Evolutionary conservation across 2,113 vertebrate genomes (phyloP).

Genomic region (Proteles cristata): DNA sequence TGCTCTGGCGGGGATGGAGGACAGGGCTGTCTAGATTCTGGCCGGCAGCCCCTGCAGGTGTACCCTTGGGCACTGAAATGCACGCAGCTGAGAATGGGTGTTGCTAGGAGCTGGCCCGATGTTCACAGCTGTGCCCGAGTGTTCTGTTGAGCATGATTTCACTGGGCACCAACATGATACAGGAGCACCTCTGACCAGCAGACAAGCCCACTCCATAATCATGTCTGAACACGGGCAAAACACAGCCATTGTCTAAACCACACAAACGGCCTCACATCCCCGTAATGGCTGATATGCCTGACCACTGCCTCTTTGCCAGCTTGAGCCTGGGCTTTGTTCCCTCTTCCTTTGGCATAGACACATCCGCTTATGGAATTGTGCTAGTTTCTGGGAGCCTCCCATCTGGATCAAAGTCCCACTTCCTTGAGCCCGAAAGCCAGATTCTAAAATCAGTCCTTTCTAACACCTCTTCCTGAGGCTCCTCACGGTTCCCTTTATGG

Average conservation of each 20-base stretch:
- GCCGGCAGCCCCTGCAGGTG: rapidly evolving
- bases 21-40: not conserved
- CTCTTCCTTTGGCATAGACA: not conserved
- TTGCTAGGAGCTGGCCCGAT: not conserved
- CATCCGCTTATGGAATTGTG: rapidly evolving
- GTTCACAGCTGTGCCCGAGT: rapidly evolving
- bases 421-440: not conserved
- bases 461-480: not conserved
- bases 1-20: not conserved
- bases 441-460: not conserved
- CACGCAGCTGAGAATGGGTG: not conserved
- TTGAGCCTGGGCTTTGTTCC: rapidly evolving
- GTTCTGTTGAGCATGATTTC: not conserved
- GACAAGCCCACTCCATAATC: not conserved
- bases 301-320: not conserved
- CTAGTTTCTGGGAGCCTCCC: not conserved
- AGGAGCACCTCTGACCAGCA: not conserved
- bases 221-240: not conserved
- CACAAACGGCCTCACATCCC: rapidly evolving
- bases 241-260: not conserved
- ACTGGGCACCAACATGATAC: no score
- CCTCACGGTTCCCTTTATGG: rapidly evolving
- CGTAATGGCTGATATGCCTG: not conserved
- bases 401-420: not conserved
- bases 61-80: not conserved